Conservation (phyloP, 2,888 invertebrate genomes). For the Andrena marginata region DNA sequence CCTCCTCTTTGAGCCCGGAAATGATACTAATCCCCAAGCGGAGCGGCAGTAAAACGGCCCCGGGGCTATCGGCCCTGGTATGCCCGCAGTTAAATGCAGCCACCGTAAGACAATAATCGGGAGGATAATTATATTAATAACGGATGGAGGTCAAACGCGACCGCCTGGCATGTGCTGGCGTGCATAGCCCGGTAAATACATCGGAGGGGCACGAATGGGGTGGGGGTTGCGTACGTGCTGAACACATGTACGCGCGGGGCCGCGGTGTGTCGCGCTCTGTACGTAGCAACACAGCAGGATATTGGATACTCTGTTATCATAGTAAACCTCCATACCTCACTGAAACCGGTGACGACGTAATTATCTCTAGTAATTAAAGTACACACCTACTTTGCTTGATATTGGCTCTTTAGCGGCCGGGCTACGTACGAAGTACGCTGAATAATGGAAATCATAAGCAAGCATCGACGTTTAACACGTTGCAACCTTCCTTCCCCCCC, state of each 20-base stretch:
- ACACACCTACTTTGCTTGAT: slow-evolving; percentile 70
- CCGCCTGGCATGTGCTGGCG: slow-evolving; percentile 28
- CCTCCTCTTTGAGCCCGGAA: not conserved
- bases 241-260: slow-evolving; percentile 26
- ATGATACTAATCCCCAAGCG: slow-evolving; percentile 6
- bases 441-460: slow-evolving; percentile 70
- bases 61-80: slow-evolving; percentile 13
- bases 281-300: slow-evolving; percentile 71
- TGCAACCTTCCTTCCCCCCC: not conserved
- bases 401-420: slow-evolving; percentile 67
- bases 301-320: slow-evolving; percentile 74
- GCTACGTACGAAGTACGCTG: slow-evolving; percentile 41
- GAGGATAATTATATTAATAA: slow-evolving; percentile 69
- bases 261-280: slow-evolving; percentile 47
- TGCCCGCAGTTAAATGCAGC: slow-evolving; percentile 50
- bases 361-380: slow-evolving; percentile 76
- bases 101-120: slow-evolving; percentile 64
- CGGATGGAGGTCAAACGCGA: slow-evolving; percentile 61
- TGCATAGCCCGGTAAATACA: slow-evolving; percentile 51
- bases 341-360: slow-evolving; percentile 72
- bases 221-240: slow-evolving; percentile 34
- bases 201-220: not conserved
- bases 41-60: not conserved
- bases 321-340: slow-evolving; percentile 73
- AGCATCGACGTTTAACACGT: slow-evolving; percentile 45